These are phyloP conservation scores for Drosophila buzzatii DNA, from an alignment of 2,888 invertebrate genomes.

Conservation along the genomic window DNA sequence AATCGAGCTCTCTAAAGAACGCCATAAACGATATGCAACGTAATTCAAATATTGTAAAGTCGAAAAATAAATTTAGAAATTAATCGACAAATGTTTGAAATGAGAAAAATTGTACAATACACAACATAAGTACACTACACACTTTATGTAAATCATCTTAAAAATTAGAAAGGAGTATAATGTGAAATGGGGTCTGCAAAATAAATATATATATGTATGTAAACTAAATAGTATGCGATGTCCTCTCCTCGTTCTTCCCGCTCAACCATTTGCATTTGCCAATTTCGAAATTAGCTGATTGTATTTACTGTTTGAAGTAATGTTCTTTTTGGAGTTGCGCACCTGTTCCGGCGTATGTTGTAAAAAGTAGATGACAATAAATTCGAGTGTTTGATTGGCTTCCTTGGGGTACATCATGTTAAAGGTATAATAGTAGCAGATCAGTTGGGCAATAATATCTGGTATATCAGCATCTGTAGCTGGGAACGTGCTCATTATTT, in stretches of 20 bases:
- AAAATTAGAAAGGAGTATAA: constrained; percentile 65
- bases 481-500: constrained; percentile 69
- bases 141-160: constrained; percentile 76
- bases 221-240: constrained; percentile 70
- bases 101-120: constrained; percentile 68
- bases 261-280: constrained; percentile 72
- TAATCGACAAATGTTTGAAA: constrained; percentile 31
- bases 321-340: constrained; percentile 65
- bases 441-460: constrained; percentile 69
- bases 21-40: constrained; percentile 34
- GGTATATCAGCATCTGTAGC: constrained; percentile 66
- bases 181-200: constrained; percentile 69
- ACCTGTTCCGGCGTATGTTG: constrained; percentile 68
- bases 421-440: constrained; percentile 79
- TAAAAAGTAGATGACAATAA: constrained; percentile 74
- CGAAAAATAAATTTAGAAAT: constrained; percentile 10
- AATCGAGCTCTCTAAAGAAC: fast-evolving
- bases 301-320: constrained; percentile 68
- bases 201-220: constrained; percentile 58
- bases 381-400: constrained; percentile 80
- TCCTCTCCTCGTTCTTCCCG: constrained; percentile 9
- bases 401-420: constrained; percentile 80
- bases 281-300: constrained; percentile 72
- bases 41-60: background rate
- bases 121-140: constrained; percentile 77